Percentiles rank a stretch among this genome's conserved stretches.
phyloP scores from a whole-genome alignment of 2,113 vertebrate species.

The Psittacara wagleri region DNA sequence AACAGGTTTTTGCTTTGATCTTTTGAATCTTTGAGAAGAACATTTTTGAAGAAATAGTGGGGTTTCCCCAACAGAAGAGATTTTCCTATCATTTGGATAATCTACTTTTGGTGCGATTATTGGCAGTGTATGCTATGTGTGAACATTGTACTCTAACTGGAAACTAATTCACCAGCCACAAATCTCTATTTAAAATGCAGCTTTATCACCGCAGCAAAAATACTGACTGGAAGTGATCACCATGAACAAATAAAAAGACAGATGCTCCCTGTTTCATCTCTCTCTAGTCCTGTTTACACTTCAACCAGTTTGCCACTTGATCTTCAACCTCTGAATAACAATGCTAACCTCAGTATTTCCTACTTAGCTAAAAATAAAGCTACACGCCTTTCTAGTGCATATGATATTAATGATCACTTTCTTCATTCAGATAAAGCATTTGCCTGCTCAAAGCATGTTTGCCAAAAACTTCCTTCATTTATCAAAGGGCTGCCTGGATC shows the following conservation, averaged over 20 bases:
- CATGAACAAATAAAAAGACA: neutral
- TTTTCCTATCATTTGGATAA: neutral
- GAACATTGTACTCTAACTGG: neutral
- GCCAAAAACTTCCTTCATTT: neutral
- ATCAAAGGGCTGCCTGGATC: neutral
- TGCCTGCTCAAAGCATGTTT: neutral
- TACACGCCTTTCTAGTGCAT: neutral
- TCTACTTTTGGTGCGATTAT: neutral
- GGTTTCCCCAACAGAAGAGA: neutral
- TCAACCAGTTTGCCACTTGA: slow-evolving; percentile 43
- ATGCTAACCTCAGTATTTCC: slow-evolving; percentile 4
- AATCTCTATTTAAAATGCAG: neutral
- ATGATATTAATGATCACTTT: neutral
- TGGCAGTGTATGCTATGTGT: neutral
- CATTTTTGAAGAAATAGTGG: neutral
- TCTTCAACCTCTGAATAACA: slow-evolving; percentile 43
- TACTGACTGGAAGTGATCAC: neutral
- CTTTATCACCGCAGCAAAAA: neutral
- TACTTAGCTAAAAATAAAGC: slow-evolving; percentile 29
- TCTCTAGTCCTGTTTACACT: slow-evolving; percentile 17
- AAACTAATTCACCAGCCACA: neutral
- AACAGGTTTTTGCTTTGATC: neutral
- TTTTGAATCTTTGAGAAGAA: neutral
- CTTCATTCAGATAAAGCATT: neutral
- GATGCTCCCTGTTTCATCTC: neutral